Percentiles rank a stretch among this genome's conserved stretches.
Conservation (phyloP, 1,140 invertebrate species). For the Leptopilina clavipes region DNA sequence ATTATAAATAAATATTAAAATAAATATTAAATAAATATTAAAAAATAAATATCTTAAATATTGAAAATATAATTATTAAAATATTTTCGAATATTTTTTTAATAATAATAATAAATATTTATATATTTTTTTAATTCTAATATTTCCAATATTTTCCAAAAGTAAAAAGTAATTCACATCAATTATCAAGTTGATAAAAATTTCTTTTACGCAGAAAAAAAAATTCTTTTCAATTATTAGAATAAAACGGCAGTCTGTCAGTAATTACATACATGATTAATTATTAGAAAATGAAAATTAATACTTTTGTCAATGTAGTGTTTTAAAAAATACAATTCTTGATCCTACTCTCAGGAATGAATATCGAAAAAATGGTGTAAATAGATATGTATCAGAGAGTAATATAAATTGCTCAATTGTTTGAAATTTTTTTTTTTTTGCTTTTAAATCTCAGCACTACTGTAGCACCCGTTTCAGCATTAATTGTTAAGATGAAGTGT, state of each 20-base stretch:
- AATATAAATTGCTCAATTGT: background rate
- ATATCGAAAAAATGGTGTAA: slow-evolving; percentile 12
- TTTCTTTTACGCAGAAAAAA: no score
- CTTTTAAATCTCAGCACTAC: slow-evolving; percentile 19
- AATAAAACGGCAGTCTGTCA: background rate
- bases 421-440: background rate
- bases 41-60: background rate
- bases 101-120: no score
- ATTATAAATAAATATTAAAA: no score
- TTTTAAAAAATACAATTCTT: background rate
- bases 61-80: background rate
- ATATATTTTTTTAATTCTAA: no score
- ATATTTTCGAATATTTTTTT: no score
- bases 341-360: background rate
- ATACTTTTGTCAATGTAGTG: background rate
- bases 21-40: no score
- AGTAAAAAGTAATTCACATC: background rate
- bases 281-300: background rate
- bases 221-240: background rate
- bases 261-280: background rate
- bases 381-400: slow-evolving; percentile 21
- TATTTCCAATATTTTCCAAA: slow-evolving; percentile 10
- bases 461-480: slow-evolving; percentile 33
- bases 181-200: background rate
- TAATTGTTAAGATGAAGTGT: slow-evolving; percentile 30